Evolutionary conservation across 2,113 vertebrate genomes (phyloP), one percentile per base, ranked within the genome.

Genomic region (Ammodytes marinus): DNA sequence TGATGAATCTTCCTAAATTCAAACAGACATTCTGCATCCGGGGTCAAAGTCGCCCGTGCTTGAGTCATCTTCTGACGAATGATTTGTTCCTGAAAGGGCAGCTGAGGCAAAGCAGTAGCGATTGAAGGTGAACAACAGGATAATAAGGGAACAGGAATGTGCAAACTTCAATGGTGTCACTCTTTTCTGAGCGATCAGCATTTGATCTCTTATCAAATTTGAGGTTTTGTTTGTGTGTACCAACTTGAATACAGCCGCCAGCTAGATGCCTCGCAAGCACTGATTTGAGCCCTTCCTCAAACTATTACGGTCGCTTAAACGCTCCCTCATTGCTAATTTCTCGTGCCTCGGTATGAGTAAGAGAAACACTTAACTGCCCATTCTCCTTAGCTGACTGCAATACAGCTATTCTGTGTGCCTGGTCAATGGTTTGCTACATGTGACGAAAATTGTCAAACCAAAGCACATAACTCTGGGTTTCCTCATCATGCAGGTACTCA

Each of bases 361-460:
- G 53, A 64, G 50, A 79, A 81, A 82, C 39, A 82, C 81, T 90
- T 85, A 82, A 88, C 65, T 65, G 69, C 52, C 55, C 54, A 59
- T 86, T 83, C 74, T 78, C 71, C 46, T 85, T n/a, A 71, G 79
- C 77, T 61, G 67, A 84, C 53, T 55, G 73, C 55, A 65, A 76
- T 76, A 82, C 39, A 52, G 70, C 77, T 84, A 58, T 78, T 71
- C 64, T 43, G 17, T 72, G 67, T n/a, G 65, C 59, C 49, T 46
- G 49, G 66, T 40, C 82, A 80, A 88, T 79, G 60, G 74, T 84
- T 85, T 49, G 57, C 40, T 60, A 42, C 42, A 15, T 72, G 82
- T 40, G 69, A 81, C 15, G 4, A 76, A 27, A 78, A 86, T 86
- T 87, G 80, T 81, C 82, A 68, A 87, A 88, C 81, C 66, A 85